Percentiles rank a stretch among this genome's conserved stretches.
Conservation (phyloP, 2,797 vertebrate genomes). For the Rhincodon typus region DNA sequence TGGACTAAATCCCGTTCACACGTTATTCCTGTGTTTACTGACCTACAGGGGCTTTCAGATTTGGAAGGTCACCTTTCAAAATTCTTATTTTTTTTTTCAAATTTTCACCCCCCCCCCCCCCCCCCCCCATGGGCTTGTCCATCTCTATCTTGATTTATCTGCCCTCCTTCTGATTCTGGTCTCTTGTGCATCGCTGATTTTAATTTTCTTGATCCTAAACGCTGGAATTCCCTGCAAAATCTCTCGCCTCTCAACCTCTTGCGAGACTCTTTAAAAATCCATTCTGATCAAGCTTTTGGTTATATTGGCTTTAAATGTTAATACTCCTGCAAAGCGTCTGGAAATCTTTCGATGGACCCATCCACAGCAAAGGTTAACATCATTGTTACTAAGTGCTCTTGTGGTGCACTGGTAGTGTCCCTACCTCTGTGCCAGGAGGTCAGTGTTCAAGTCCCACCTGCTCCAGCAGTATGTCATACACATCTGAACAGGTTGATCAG, state of each 20-base stretch:
- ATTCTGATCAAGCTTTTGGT: not conserved
- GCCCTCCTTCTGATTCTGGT: not conserved
- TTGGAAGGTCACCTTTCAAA: not conserved
- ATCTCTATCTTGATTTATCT: no score
- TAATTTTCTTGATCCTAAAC: not conserved
- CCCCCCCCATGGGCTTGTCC: not conserved
- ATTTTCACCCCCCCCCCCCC: not conserved
- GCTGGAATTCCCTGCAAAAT: not conserved
- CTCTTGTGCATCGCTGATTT: not conserved
- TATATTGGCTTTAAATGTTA: no score
- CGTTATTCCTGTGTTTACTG: not conserved
- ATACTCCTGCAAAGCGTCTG: no score
- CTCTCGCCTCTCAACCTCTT: not conserved
- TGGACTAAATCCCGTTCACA: not conserved
- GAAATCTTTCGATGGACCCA: no score
- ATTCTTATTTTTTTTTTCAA: not conserved
- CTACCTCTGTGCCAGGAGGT: no score
- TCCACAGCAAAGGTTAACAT: no score
- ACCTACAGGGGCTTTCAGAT: not conserved
- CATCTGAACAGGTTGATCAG: no score
- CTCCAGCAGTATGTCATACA: no score
- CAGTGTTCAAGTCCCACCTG: no score
- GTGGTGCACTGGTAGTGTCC: no score
- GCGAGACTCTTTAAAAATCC: not conserved
- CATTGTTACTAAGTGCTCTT: no score